phyloP scores from a whole-genome alignment of 2,888 invertebrate species.

The Cheilosia impressa region DNA sequence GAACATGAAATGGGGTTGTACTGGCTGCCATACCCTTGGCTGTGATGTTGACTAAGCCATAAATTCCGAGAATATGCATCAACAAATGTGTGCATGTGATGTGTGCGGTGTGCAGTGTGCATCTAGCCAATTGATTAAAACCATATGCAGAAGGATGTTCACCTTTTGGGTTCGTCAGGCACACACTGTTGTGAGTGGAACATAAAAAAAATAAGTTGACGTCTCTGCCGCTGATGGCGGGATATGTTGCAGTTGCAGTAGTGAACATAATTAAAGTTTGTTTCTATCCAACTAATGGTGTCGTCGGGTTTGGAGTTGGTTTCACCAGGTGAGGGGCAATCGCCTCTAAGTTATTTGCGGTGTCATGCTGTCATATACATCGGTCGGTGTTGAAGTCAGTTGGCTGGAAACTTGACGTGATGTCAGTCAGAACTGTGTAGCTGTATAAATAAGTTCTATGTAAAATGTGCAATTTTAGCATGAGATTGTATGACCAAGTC shows the following conservation, averaged over 20 bases:
- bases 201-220: slow-evolving; percentile 20
- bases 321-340: neutral
- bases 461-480: too few species aligned
- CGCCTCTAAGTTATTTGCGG: neutral
- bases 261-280: slow-evolving; percentile 45
- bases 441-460: too few species aligned
- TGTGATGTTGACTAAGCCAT: slow-evolving; percentile 56
- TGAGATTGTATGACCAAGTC: too few species aligned
- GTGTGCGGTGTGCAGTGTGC: slow-evolving; percentile 4
- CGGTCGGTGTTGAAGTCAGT: neutral
- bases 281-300: slow-evolving; percentile 15
- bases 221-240: slow-evolving; percentile 38
- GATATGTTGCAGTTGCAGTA: neutral
- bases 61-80: slow-evolving; percentile 40
- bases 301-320: slow-evolving; percentile 17
- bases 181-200: neutral
- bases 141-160: slow-evolving; percentile 27
- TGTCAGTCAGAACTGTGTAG: neutral
- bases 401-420: neutral
- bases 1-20: slow-evolving; percentile 32
- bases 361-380: neutral
- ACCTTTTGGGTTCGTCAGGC: slow-evolving; percentile 11
- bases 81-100: slow-evolving; percentile 3
- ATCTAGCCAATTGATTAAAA: slow-evolving; percentile 39
- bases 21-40: neutral